These are phyloP conservation scores for Jaculus jaculus DNA, from an alignment of 2,113 vertebrate species.

Conservation along the genomic window DNA sequence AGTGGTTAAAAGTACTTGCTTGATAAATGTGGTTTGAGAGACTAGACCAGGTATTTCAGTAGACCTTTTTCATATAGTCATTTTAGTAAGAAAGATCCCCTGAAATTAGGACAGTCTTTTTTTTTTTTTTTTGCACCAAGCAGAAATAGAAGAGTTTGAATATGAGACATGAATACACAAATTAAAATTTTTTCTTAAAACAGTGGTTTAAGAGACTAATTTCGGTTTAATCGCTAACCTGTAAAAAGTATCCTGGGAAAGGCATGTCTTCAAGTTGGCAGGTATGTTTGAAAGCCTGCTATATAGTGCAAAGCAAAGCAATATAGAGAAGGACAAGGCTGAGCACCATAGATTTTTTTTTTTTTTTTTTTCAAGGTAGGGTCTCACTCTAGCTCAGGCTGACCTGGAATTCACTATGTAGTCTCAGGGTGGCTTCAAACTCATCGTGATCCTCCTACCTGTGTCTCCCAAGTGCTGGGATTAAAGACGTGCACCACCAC, in stretches of 20 bases:
- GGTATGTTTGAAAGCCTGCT: neutral
- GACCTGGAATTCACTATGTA: too few relatives aligned
- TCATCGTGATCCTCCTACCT: too few relatives aligned
- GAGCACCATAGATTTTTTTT: neutral
- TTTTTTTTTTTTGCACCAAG: neutral
- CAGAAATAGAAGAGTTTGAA: slow-evolving; percentile 15
- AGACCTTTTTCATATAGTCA: neutral
- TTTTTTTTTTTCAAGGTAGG: too few relatives aligned
- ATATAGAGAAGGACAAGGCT: neutral
- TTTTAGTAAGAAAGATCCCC: neutral
- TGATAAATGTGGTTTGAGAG: neutral
- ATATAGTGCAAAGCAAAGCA: neutral
- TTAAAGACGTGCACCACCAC: too few relatives aligned
- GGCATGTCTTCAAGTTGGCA: neutral
- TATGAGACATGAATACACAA: neutral
- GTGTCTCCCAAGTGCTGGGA: too few relatives aligned
- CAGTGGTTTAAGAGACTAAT: slow-evolving; percentile 3
- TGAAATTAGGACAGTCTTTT: slow-evolving; percentile 1
- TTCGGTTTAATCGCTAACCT: neutral
- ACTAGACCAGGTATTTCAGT: neutral
- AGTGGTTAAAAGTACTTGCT: too few relatives aligned
- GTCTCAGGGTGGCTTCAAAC: too few relatives aligned
- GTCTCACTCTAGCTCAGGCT: too few relatives aligned
- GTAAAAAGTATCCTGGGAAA: neutral
- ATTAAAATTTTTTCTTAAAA: slow-evolving; percentile 34